phyloP scores from a whole-genome alignment of 2,113 vertebrate genomes.

The Lagopus leucura region DNA sequence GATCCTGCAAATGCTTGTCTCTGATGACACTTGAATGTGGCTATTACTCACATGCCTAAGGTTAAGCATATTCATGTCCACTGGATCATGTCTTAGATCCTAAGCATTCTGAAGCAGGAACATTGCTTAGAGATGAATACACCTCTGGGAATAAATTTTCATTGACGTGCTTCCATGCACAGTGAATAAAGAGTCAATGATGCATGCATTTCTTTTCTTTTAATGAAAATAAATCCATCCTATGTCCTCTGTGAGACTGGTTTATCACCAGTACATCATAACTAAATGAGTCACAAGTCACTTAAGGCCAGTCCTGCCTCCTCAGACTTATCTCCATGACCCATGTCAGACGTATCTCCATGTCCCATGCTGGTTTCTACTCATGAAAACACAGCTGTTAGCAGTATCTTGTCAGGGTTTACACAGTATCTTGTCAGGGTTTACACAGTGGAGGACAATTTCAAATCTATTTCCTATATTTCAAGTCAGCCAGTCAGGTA shows the following conservation, averaged over 20 bases:
- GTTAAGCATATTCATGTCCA: slow-evolving; percentile 33
- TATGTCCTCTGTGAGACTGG: background rate
- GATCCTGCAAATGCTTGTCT: slow-evolving; percentile 21
- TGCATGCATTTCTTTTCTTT: slow-evolving; percentile 25
- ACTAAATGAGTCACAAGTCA: slow-evolving; percentile 21
- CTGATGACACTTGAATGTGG: background rate
- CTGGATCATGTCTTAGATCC: background rate
- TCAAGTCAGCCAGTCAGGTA: background rate
- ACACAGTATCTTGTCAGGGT: background rate
- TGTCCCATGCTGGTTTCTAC: background rate
- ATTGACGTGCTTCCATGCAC: background rate
- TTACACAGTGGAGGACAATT: background rate
- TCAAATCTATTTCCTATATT: background rate
- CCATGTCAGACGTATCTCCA: background rate
- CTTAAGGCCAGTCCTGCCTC: background rate
- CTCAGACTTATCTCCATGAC: background rate
- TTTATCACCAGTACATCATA: slow-evolving; percentile 32
- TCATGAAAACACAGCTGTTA: background rate
- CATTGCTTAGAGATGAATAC: background rate
- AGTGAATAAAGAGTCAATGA: slow-evolving; percentile 42
- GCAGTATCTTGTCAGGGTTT: background rate
- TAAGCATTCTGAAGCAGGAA: slow-evolving; percentile 12
- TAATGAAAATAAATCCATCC: slow-evolving; percentile 38
- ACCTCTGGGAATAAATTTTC: slow-evolving; percentile 41
- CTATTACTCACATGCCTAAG: slow-evolving; percentile 29